A percentile compares a stretch with the other conserved stretches of the same genome.
Evolutionary conservation across 2,113 vertebrate genomes (phyloP).

Genomic region (Heloderma charlesbogerti): DNA sequence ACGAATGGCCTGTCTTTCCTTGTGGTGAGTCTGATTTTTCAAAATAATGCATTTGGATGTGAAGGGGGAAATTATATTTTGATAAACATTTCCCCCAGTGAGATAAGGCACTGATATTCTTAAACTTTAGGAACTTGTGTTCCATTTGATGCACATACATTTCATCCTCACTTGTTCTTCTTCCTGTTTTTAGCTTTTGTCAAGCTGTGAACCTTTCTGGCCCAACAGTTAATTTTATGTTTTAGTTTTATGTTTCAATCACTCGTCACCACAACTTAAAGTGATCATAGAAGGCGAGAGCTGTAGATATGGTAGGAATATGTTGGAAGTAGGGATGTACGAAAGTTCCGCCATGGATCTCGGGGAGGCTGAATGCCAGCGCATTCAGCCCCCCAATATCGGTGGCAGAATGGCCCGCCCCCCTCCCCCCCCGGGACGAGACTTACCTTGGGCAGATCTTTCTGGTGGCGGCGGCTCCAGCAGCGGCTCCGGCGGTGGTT

Average conservation of each 20-base stretch:
- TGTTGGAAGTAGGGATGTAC: no score
- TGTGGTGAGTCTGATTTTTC: background rate
- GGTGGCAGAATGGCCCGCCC: no score
- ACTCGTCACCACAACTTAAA: background rate
- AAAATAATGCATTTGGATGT: background rate
- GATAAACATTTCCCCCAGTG: constrained; percentile 5
- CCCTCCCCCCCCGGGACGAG: no score
- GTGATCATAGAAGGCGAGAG: background rate
- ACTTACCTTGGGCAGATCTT: no score
- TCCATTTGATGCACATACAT: background rate
- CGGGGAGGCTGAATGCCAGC: no score
- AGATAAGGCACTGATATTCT: constrained; percentile 11
- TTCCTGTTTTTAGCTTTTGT: background rate
- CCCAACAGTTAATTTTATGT: background rate
- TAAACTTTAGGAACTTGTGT: background rate
- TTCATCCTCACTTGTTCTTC: background rate
- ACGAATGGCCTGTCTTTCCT: background rate
- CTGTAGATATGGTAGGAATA: background rate
- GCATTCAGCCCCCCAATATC: no score
- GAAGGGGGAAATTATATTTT: background rate
- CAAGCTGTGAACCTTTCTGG: background rate
- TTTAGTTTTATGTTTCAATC: background rate
- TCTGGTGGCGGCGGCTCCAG: no score
- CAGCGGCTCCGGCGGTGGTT: no score
- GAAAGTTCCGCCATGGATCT: no score